These are phyloP conservation scores for Formica exsecta DNA, from an alignment of 1,140 invertebrate species.

Conservation along the genomic window DNA sequence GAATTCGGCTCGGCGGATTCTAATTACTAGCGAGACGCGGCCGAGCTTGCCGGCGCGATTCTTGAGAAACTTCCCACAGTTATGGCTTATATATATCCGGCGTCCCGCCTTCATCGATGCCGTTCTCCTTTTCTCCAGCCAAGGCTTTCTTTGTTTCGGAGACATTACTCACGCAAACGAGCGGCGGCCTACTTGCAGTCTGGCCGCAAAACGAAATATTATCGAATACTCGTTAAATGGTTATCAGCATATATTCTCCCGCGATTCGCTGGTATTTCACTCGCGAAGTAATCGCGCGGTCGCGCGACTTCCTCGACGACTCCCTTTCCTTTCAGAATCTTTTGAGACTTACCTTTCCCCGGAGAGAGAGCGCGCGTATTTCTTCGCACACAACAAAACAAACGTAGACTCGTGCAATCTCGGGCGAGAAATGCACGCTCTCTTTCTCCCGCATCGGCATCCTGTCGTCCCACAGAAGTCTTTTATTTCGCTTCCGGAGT, in stretches of 20 bases:
- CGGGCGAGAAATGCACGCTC: slow-evolving; percentile 31
- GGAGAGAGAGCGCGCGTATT: slow-evolving; percentile 1
- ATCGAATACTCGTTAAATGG: slow-evolving; percentile 80
- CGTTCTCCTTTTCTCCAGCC: background rate
- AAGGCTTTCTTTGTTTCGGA: slow-evolving; percentile 29
- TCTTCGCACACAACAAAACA: slow-evolving; percentile 22
- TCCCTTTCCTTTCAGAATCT: slow-evolving; percentile 30
- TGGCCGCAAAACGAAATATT: slow-evolving; percentile 74
- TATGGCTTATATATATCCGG: slow-evolving; percentile 32
- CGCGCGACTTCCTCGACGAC: slow-evolving; percentile 18
- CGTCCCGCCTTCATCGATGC: slow-evolving; percentile 18
- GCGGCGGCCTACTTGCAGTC: slow-evolving; percentile 37
- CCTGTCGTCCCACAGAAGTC: background rate
- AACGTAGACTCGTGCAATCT: slow-evolving; percentile 37
- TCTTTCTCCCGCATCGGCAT: slow-evolving; percentile 30
- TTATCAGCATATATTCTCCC: slow-evolving; percentile 72
- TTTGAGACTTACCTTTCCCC: slow-evolving; percentile 10
- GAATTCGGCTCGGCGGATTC: slow-evolving; percentile 46
- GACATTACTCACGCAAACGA: slow-evolving; percentile 57
- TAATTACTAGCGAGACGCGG: slow-evolving; percentile 51
- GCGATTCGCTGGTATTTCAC: slow-evolving; percentile 12
- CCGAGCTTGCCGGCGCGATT: slow-evolving; percentile 33
- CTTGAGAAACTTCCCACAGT: slow-evolving; percentile 60
- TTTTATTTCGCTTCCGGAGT: slow-evolving; percentile 59
- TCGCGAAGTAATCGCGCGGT: slow-evolving; percentile 43